Base-by-base conservation (phyloP, 1,140 invertebrate genomes). In the Tribolium madens region DNA sequence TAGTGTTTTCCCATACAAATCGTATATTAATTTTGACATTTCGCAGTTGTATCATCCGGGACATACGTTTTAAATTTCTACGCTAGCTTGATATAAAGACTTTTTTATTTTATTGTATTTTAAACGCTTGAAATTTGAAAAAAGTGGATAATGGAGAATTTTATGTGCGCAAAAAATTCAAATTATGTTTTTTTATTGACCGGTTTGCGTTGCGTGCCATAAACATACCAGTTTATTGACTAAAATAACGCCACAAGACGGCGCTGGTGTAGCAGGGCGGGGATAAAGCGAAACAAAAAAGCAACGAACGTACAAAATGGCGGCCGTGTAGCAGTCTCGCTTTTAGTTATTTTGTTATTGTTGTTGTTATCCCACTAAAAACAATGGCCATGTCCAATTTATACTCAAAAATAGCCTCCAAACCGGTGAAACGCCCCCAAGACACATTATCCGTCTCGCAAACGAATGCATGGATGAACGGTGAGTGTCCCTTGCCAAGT, bases 381-480 rank as follows among this genome's bases (percentile, higher is more conserved):
- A 85, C 82, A 83, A 89, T 89, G 87, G 88, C 90, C 72, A 93
- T 93, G 92, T 93, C 91, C 78, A 92, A 92, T 89, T 87, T 93
- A 75, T 92, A 92, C 84, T 91, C 90, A 78, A 92, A 92, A 89
- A 92, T 92, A 76, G 89, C 91, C 74, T 89, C 89, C 76, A 93
- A 93, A 86, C 91, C 91, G 75, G 85, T 89, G 64, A 92, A 92
- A 85, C 89, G 91, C 77, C 88, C 90, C 83, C 90, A 90, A 81
- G 91, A 92, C 79, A 91, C 89, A 84, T 91, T 94, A 87, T 89
- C 91, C n/a, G 91, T 94, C 73, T 91, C 92, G 72, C 93, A 94
- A 88, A 92, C 93, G 7, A 94, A 92, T 85, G 89, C 93, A 80
- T 95, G 93, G 93, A 92, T 94, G 87, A 94, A 94, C 86, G 93